phyloP scores from a whole-genome alignment of 2,113 vertebrate species.

The Leucopternis melanops region DNA sequence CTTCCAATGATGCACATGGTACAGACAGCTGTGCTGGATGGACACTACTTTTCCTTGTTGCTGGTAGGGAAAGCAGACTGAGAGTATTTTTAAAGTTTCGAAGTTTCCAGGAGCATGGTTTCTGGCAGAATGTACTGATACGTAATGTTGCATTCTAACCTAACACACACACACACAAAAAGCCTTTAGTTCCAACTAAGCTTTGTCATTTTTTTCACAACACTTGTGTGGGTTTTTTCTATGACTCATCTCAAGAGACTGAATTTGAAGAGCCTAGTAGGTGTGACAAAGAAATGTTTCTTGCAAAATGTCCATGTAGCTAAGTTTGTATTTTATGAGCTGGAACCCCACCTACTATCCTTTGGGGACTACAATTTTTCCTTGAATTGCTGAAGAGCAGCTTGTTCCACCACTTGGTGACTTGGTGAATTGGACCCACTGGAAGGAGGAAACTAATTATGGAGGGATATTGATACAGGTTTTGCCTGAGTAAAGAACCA shows the following conservation, averaged over 20 bases:
- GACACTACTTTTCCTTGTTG: slow-evolving; percentile 1
- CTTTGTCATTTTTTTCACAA: slow-evolving; percentile 7
- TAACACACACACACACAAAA: background rate
- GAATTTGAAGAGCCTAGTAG: slow-evolving; percentile 24
- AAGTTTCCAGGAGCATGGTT: slow-evolving; percentile 40
- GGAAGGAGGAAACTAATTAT: background rate
- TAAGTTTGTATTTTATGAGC: background rate
- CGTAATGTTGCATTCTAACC: slow-evolving; percentile 1
- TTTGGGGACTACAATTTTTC: background rate
- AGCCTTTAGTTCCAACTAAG: slow-evolving; percentile 25
- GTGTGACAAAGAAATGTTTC: background rate
- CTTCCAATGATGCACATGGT: slow-evolving; percentile 11
- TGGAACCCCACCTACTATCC: background rate
- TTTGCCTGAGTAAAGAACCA: background rate
- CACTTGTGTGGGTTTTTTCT: slow-evolving; percentile 11
- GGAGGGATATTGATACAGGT: background rate
- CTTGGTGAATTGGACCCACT: background rate
- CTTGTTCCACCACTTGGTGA: background rate
- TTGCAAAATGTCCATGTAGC: background rate
- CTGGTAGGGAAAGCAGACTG: slow-evolving; percentile 8
- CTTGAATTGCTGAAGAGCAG: background rate
- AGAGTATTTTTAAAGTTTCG: background rate
- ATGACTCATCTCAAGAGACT: slow-evolving; percentile 43
- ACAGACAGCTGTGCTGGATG: slow-evolving; percentile 47
- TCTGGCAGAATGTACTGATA: slow-evolving; percentile 29